phyloP scores from a whole-genome alignment of 2,797 vertebrate species.

The Chaenodraco wilsoni region DNA sequence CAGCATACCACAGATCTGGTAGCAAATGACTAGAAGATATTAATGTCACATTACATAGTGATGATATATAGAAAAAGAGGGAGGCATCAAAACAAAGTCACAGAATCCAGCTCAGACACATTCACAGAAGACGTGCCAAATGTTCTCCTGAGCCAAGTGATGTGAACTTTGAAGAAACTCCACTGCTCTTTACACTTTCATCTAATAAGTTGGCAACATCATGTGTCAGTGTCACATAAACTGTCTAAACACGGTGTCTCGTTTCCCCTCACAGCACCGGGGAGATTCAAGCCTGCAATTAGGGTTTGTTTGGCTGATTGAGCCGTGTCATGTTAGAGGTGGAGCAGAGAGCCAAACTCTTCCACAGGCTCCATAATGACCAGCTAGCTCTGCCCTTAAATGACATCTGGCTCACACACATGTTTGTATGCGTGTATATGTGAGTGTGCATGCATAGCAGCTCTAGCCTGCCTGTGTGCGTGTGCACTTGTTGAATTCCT shows the following conservation, averaged over 20 bases:
- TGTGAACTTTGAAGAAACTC: neutral
- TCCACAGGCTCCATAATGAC: constrained; percentile 65
- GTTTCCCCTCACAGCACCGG: constrained; percentile 22
- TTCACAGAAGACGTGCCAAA: no score
- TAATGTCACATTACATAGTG: neutral
- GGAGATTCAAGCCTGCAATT: constrained; percentile 43
- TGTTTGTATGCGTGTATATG: no score
- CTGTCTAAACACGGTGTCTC: constrained; percentile 18
- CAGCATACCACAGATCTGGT: neutral
- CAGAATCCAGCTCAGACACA: neutral
- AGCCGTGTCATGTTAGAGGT: constrained; percentile 59
- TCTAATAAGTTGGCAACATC: constrained; percentile 35
- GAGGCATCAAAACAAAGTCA: neutral
- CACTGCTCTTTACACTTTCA: neutral
- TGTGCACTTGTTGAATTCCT: constrained; percentile 17
- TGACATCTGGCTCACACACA: constrained; percentile 54
- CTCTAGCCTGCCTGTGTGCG: neutral
- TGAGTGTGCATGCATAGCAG: neutral
- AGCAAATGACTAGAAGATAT: neutral
- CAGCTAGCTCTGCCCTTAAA: constrained; percentile 58
- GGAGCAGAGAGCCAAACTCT: constrained; percentile 53
- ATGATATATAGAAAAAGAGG: neutral
- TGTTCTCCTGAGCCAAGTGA: neutral
- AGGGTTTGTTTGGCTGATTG: constrained; percentile 59
- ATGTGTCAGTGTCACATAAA: constrained; percentile 32